Base-by-base conservation (phyloP, 2,113 vertebrate genomes). In the Glareola pratincola region DNA sequence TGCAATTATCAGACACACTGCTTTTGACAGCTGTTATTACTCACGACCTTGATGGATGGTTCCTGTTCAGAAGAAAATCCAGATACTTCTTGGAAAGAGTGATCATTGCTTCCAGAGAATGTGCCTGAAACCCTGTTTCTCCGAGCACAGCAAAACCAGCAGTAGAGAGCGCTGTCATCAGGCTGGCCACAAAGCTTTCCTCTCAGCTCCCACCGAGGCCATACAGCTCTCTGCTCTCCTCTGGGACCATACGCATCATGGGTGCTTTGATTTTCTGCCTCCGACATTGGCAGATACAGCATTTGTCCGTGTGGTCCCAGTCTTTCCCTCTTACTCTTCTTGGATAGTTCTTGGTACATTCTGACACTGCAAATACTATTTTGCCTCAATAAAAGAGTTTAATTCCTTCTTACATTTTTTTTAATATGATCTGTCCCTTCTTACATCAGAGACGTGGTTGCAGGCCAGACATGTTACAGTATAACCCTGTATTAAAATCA, bases 141-240 rank as follows among this genome's bases (percentile, higher is more conserved):
- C 51, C 15, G 37, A 72, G 32, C 10, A 2, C 63, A 80, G 47
- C 59, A 72, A 60, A 60, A 53, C 6, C 3, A 68, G 39, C 37
- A 76, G n/a, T 23, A 30, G 59, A 29, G 32, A 62, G 47, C 0
- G 0, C 1, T 80, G 26, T 41, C n/a, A 20, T 26, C 53, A 79
- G 30, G 29, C 17, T 90, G 24, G 37, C 29, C 79, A 36, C 50
- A 57, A 20, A 77, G 20, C 17, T 37, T 66, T 66, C 14, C 21
- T 36, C 82, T 59, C 1, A 0, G 34, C 9, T 91, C 51, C 30
- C 45, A 19, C 16, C 47, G 29, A 32, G 50, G 37, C 23, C 1
- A 0, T 12, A 5, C 54, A 82, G 8, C 34, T 67, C 19, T 56
- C 27, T 80, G 45, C 29, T 85, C 3, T 66, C 59, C 43, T 77